Evolutionary conservation across 2,113 vertebrate genomes (phyloP), one percentile per base, ranked within the genome.

Genomic region (Gallinago paraguaiae): DNA sequence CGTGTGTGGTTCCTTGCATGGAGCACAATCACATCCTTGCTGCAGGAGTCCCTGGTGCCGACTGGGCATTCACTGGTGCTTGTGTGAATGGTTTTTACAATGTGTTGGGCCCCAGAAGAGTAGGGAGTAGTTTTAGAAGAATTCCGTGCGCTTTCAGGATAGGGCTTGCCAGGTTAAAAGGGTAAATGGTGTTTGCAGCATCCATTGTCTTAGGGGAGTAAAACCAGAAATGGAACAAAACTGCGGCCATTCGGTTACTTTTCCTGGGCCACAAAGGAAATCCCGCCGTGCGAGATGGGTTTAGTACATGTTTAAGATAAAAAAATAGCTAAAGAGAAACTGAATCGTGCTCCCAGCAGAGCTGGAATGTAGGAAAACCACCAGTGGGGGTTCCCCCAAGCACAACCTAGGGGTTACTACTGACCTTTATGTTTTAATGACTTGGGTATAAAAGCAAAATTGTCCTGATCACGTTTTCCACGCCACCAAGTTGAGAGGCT

Each of bases 1-100:
- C 0, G 0, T 4, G 2, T 1, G 75, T 6, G 4, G 57, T 48
- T 13, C 54, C n/a, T 68, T 35, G 3, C 5, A 0, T 5, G 51
- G 27, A 63, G 61, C 43, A 1, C 1, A 2, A 5, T 15, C 4
- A 3, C 3, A 3, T 10, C 63, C 51, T 1, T 8, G 4, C 77
- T 23, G 43, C 59, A 3, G 2, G 2, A 25, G 39, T 5, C 9
- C 19, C 7, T 7, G 16, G 5, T 9, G 2, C 37, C 1, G 1
- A 9, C 37, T 25, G 35, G 10, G 37, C 43, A 2, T 46, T 51
- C 25, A 41, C 41, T 63, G 24, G 37, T 33, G 1, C 24, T 25
- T 5, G 18, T 17, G 39, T 6, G 3, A 53, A 0, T 11, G 51
- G 9, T 31, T 33, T 11, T 11, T 23, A 19, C 39, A 9, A 4